Conservation (phyloP, 1,140 invertebrate species). For the Melitaea cinxia region DNA sequence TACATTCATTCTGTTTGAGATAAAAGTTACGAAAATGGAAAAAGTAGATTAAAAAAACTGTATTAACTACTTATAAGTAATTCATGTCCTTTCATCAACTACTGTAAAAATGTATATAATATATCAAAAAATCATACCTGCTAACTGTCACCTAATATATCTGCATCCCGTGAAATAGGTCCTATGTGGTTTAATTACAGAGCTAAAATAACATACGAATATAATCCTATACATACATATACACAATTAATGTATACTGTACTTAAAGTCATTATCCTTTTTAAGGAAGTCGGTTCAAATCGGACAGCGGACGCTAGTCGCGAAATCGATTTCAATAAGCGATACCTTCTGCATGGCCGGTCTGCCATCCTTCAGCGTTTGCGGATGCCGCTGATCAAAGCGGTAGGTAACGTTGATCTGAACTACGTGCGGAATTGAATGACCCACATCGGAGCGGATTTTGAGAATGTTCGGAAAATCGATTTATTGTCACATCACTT, state of each 20-base stretch:
- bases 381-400: constrained; percentile 59
- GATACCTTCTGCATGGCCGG: constrained; percentile 70
- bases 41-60: too few species aligned
- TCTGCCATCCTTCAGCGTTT: constrained; percentile 52
- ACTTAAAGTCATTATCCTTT: constrained; percentile 30
- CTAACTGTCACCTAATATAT: too few species aligned
- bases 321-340: constrained; percentile 71
- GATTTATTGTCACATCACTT: neutral
- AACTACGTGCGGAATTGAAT: constrained; percentile 38
- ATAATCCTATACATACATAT: neutral
- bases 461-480: neutral
- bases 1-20: too few species aligned
- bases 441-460: neutral
- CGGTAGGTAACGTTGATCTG: constrained; percentile 16
- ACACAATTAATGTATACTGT: neutral
- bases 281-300: constrained; percentile 48
- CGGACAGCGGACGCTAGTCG: constrained; percentile 39
- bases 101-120: too few species aligned
- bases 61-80: too few species aligned
- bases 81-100: too few species aligned
- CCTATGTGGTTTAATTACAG: too few species aligned
- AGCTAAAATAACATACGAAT: too few species aligned
- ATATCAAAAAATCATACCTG: too few species aligned
- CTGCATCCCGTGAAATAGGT: too few species aligned
- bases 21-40: too few species aligned